Evolutionary conservation across 2,797 vertebrate species (phyloP), one percentile per base, ranked within the genome.

Genomic region (Xenopus petersii): DNA sequence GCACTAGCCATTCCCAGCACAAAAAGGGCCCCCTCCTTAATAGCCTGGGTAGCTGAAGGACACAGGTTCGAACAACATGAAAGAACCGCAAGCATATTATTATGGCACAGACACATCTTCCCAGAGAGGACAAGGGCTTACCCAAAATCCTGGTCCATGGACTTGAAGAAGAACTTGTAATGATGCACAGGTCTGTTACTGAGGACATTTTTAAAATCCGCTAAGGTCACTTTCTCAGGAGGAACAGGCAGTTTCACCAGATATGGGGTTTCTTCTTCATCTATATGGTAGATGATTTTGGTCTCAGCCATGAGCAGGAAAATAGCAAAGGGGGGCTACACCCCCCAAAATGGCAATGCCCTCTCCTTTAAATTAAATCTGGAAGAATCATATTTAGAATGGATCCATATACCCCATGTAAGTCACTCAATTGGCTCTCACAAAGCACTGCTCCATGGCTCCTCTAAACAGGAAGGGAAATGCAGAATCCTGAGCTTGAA

Each of bases 151-250:
- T 97, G 96, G 87, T 98, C 97, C 97, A 98, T 98, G 74, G 97
- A 98, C 90, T 98, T 98, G 90, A 98, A 98, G 91, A 97, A 98
- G 91, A 98, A 98, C 93, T 98, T 98, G 92, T 97, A 98, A 94
- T 91, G 93, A 81, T 94, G 93, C 86, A 93, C 92, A 15, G 97
- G 95, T 67, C 96, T 94, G 81, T 95, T 96, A 92, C 94, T 95
- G 88, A 98, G 97, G 87, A 98, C 97, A 95, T 93, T 94, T 93
- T 98, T 98, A 86, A 98, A 98, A 92, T 98, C 96, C 59, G 94
- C 94, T 88, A 98, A 88, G 74, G 97, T 98, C 89, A 98, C 96
- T 92, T 93, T 95, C 72, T 98, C 96, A 0, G 96, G 96, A 81
- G 95, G 87, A 80, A 98, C 94, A 21, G 94, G 91, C 87, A 98